Percentiles rank a stretch among this genome's conserved stretches.
Conservation (phyloP, 2,797 vertebrate species). For the Monodelphis domestica region DNA sequence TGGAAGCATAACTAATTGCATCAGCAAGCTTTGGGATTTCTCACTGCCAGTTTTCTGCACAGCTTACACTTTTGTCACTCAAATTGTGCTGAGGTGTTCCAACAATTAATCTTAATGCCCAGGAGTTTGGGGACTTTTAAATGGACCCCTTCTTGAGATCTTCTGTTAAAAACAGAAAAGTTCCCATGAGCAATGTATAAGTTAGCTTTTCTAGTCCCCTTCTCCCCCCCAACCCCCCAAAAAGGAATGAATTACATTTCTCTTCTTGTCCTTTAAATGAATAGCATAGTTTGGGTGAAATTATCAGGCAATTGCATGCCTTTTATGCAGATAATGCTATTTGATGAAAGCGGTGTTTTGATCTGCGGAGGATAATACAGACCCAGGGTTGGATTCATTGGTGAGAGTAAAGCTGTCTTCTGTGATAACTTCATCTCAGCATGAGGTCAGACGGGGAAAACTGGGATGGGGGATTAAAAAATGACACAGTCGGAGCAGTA, state of each 20-base stretch:
- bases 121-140: constrained; percentile 76
- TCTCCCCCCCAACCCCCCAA: constrained; percentile 23
- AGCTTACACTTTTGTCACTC: constrained; percentile 83
- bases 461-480: constrained; percentile 95
- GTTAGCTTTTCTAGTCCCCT: constrained; percentile 84
- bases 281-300: constrained; percentile 95
- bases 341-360: constrained; percentile 97
- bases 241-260: constrained; percentile 90
- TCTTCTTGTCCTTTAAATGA: constrained; percentile 94
- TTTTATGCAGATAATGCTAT: constrained; percentile 99
- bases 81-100: constrained; percentile 78
- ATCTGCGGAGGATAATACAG: constrained; percentile 94
- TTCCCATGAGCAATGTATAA: constrained; percentile 88
- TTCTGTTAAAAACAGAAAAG: constrained; percentile 86
- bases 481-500: constrained; percentile 95
- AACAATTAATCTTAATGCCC: constrained; percentile 84
- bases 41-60: constrained; percentile 83
- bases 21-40: constrained; percentile 84
- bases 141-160: constrained; percentile 85
- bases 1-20: constrained; percentile 85
- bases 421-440: constrained; percentile 99
- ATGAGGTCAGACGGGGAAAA: constrained; percentile 96
- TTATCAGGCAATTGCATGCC: constrained; percentile 94
- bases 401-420: constrained; percentile 98
- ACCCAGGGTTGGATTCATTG: constrained; percentile 92